These are phyloP conservation scores for Neodon shergylaensis DNA, from an alignment of 2,113 vertebrate genomes.

Conservation along the genomic window DNA sequence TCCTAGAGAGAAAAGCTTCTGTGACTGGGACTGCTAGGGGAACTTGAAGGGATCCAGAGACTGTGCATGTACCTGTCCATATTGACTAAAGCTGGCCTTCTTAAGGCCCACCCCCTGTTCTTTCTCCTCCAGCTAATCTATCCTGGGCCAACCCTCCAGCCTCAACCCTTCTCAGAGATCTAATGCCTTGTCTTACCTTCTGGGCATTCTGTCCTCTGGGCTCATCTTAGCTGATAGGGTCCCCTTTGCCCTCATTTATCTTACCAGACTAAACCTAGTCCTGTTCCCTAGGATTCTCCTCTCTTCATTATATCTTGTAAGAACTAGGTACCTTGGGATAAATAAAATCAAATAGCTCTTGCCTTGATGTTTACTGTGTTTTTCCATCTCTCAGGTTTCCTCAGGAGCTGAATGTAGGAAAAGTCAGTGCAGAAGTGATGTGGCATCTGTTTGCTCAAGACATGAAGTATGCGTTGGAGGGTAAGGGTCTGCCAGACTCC, in stretches of 20 bases:
- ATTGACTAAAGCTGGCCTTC: slow-evolving; percentile 16
- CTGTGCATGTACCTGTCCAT: slow-evolving; percentile 51
- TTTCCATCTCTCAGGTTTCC: slow-evolving; percentile 90
- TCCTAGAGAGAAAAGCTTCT: slow-evolving; percentile 82
- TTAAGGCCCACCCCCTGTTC: background rate
- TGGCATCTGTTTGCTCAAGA: slow-evolving; percentile 98
- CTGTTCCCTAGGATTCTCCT: slow-evolving; percentile 15
- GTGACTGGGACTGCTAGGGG: slow-evolving; percentile 60
- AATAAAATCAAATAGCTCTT: slow-evolving; percentile 55
- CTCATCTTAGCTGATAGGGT: background rate
- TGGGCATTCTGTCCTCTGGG: slow-evolving; percentile 10
- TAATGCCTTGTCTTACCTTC: background rate
- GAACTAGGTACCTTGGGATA: slow-evolving; percentile 32
- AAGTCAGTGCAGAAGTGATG: slow-evolving; percentile 98
- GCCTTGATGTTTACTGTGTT: slow-evolving; percentile 30
- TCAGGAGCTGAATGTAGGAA: slow-evolving; percentile 96
- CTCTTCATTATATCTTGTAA: slow-evolving; percentile 34
- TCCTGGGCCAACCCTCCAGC: background rate
- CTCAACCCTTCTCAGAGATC: background rate
- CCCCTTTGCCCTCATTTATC: background rate
- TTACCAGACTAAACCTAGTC: background rate
- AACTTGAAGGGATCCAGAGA: slow-evolving; percentile 55
- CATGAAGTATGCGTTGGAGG: slow-evolving; percentile 99
- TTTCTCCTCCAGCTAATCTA: slow-evolving; percentile 37
- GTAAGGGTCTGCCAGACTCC: slow-evolving; percentile 82